Conservation (phyloP, 2,113 vertebrate genomes). For the Rana temporaria region DNA sequence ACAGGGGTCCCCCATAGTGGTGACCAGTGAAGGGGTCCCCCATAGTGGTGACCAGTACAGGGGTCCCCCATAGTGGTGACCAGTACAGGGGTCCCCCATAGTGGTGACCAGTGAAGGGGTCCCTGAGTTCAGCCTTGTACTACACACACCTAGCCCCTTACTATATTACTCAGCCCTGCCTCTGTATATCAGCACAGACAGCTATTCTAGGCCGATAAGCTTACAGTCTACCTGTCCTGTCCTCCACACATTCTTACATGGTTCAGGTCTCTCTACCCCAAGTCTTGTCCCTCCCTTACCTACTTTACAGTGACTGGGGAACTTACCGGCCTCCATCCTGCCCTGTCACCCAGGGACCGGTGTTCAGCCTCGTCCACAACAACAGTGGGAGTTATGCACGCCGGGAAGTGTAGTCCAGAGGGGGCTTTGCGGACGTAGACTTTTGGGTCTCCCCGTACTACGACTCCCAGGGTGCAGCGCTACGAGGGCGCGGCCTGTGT, state of each 20-base stretch:
- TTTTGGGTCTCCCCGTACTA: accelerated
- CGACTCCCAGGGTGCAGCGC: accelerated
- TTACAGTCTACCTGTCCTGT: too few relatives aligned
- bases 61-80: too few relatives aligned
- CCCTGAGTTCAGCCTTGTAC: too few relatives aligned
- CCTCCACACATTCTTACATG: not conserved
- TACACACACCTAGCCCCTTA: too few relatives aligned
- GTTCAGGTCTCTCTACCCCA: not conserved
- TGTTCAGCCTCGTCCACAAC: slow-evolving; percentile 3
- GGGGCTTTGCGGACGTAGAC: accelerated
- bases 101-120: too few relatives aligned
- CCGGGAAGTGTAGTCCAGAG: slow-evolving; percentile 67
- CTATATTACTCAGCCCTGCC: too few relatives aligned
- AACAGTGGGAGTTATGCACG: slow-evolving; percentile 18
- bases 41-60: too few relatives aligned
- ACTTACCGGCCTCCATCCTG: slow-evolving; percentile 48
- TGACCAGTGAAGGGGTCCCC: too few relatives aligned
- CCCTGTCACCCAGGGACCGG: slow-evolving; percentile 33
- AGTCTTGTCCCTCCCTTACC: not conserved
- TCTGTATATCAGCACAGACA: not conserved
- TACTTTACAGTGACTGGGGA: not conserved
- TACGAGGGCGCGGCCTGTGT: accelerated
- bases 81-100: too few relatives aligned
- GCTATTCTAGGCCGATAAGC: not conserved
- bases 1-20: too few relatives aligned